Percentiles rank a stretch among this genome's conserved stretches.
These are phyloP conservation scores for Drosophila nigritarsus DNA, from an alignment of 2,888 invertebrate genomes.

Conservation along the genomic window DNA sequence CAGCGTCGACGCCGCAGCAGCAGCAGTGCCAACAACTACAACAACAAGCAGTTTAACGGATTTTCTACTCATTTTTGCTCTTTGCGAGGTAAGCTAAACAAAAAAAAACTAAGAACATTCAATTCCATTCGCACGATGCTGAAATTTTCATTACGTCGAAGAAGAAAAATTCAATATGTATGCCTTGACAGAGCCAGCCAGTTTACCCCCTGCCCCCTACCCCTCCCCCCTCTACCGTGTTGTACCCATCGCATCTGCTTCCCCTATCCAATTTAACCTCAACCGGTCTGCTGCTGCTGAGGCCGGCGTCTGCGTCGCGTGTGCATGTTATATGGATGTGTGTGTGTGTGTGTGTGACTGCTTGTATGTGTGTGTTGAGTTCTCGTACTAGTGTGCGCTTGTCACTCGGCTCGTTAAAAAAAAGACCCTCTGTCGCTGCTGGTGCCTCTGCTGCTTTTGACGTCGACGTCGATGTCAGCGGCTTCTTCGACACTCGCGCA, in stretches of 20 bases:
- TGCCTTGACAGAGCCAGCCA: constrained; percentile 55
- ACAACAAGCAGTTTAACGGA: constrained; percentile 63
- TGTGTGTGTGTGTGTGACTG: constrained; percentile 9
- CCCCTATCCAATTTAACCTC: constrained; percentile 79
- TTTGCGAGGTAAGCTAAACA: constrained; percentile 63
- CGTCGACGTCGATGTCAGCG: constrained; percentile 62
- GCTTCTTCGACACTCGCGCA: constrained; percentile 76
- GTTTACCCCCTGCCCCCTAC: constrained; percentile 16
- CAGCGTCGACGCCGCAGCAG: constrained; percentile 33
- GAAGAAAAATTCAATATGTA: constrained; percentile 79
- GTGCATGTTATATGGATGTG: constrained; percentile 50
- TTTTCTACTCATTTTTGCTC: constrained; percentile 63
- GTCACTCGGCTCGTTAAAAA: constrained; percentile 75
- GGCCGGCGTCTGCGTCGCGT: constrained; percentile 67
- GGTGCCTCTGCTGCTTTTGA: constrained; percentile 20
- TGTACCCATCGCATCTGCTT: constrained; percentile 51
- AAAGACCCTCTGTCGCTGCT: constrained; percentile 42
- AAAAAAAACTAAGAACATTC: constrained; percentile 18
- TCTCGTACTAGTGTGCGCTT: constrained; percentile 63
- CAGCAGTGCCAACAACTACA: constrained; percentile 40
- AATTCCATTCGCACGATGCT: constrained; percentile 56
- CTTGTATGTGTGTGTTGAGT: constrained; percentile 33
- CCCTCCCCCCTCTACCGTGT: background rate
- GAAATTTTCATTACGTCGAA: constrained; percentile 76
- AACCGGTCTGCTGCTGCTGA: constrained; percentile 74